Percentiles rank a stretch among this genome's conserved stretches.
These are phyloP conservation scores for Macrotis lagotis DNA, from an alignment of 2,113 vertebrate species.

Conservation along the genomic window DNA sequence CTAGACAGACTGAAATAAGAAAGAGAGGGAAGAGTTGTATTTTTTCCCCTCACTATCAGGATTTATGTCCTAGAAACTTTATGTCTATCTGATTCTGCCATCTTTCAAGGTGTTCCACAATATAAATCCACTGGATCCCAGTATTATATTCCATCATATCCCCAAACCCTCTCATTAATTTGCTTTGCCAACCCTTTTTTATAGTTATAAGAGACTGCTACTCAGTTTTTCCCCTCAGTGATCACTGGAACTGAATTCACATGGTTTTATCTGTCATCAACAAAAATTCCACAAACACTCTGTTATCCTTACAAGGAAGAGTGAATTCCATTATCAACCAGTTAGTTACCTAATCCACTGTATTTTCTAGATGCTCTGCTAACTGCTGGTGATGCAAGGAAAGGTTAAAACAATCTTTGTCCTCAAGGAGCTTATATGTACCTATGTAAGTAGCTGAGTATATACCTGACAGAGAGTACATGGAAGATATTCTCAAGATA, in stretches of 20 bases:
- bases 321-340: not conserved
- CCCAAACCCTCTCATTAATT: not conserved
- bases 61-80: not conserved
- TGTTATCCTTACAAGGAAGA: not conserved
- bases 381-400: not conserved
- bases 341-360: not conserved
- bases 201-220: not conserved
- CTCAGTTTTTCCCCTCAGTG: not conserved
- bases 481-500: not conserved
- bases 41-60: not conserved
- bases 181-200: not conserved
- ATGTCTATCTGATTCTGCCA: not conserved
- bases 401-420: not conserved
- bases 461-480: not conserved
- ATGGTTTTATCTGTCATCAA: not conserved
- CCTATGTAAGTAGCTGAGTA: not conserved
- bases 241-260: not conserved
- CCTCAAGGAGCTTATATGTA: not conserved
- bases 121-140: not conserved
- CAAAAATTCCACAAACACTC: not conserved
- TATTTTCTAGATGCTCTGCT: not conserved
- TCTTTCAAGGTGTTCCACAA: not conserved
- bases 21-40: not conserved
- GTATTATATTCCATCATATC: not conserved
- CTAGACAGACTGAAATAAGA: not conserved